phyloP scores from a whole-genome alignment of 2,888 invertebrate genomes.

The Ethmia dodecea region DNA sequence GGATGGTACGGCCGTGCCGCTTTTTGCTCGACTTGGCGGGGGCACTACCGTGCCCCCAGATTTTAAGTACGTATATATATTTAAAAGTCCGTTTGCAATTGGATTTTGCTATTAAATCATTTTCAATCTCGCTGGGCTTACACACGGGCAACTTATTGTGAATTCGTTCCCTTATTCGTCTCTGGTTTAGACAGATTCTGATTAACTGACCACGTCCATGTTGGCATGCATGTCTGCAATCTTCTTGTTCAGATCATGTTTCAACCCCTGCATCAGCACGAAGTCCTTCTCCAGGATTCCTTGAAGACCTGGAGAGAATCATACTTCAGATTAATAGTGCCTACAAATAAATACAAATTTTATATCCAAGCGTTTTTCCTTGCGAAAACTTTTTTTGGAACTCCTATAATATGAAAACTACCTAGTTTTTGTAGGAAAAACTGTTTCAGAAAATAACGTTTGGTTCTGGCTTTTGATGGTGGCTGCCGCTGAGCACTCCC shows the following conservation, averaged over 20 bases:
- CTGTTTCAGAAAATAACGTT: too few relatives aligned
- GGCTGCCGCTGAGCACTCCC: too few relatives aligned
- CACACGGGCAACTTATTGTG: too few relatives aligned
- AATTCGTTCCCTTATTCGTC: too few relatives aligned
- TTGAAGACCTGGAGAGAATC: constrained; percentile 46
- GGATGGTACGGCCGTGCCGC: neutral
- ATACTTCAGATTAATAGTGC: too few relatives aligned
- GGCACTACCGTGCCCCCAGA: neutral
- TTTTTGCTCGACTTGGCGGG: neutral
- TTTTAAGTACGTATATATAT: neutral
- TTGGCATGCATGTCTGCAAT: constrained; percentile 57
- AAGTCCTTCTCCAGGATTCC: constrained; percentile 66
- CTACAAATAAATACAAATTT: too few relatives aligned
- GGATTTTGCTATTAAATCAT: neutral
- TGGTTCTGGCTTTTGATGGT: too few relatives aligned
- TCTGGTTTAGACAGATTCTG: too few relatives aligned
- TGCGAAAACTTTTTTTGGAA: too few relatives aligned
- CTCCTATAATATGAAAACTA: too few relatives aligned
- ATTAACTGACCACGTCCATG: constrained; percentile 44
- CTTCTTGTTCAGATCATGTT: constrained; percentile 73
- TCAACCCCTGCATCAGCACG: constrained; percentile 59
- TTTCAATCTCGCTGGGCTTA: neutral
- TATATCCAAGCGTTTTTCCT: too few relatives aligned
- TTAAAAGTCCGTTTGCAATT: neutral
- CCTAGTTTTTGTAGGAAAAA: too few relatives aligned